Evolutionary conservation across 2,888 invertebrate species (phyloP).

Genomic region (Orthosia incerta): DNA sequence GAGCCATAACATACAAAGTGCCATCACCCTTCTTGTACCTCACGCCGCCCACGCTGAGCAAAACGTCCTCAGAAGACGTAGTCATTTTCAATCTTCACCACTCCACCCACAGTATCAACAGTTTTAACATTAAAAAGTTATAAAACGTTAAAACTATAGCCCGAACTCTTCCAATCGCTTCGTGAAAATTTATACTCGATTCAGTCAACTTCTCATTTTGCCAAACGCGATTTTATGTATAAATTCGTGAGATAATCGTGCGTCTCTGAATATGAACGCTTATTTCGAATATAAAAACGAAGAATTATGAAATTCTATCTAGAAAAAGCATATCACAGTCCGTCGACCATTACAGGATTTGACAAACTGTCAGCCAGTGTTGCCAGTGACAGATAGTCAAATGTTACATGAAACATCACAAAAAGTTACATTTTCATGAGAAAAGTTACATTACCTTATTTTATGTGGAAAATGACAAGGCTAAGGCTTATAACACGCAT

Average conservation of each 20-base stretch:
- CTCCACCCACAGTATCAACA: slow-evolving; percentile 54
- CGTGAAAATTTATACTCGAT: slow-evolving; percentile 53
- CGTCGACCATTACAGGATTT: slow-evolving; percentile 84
- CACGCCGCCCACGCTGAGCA: slow-evolving; percentile 97
- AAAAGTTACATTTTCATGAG: too few relatives aligned
- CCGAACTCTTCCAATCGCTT: slow-evolving; percentile 63
- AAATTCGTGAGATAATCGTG: slow-evolving; percentile 46
- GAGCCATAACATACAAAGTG: slow-evolving; percentile 98
- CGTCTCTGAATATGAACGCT: slow-evolving; percentile 54
- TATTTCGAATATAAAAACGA: slow-evolving; percentile 73
- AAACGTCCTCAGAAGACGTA: slow-evolving; percentile 98
- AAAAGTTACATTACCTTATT: too few relatives aligned
- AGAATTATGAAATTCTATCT: slow-evolving; percentile 76
- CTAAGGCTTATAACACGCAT: too few relatives aligned
- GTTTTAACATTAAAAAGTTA: slow-evolving; percentile 67
- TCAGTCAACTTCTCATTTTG: slow-evolving; percentile 43
- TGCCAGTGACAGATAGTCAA: too few relatives aligned
- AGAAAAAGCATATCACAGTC: slow-evolving; percentile 82
- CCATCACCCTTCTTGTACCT: slow-evolving; percentile 99
- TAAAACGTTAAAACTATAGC: slow-evolving; percentile 65
- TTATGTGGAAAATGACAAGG: too few relatives aligned
- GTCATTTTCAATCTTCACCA: slow-evolving; percentile 91
- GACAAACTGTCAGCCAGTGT: slow-evolving; percentile 80
- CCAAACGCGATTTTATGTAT: slow-evolving; percentile 29
- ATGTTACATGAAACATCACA: too few relatives aligned